Percentiles rank a stretch among this genome's conserved stretches.
Conservation (phyloP, 92 coral and sea anemone species). For the Nematostella vectensis region DNA sequence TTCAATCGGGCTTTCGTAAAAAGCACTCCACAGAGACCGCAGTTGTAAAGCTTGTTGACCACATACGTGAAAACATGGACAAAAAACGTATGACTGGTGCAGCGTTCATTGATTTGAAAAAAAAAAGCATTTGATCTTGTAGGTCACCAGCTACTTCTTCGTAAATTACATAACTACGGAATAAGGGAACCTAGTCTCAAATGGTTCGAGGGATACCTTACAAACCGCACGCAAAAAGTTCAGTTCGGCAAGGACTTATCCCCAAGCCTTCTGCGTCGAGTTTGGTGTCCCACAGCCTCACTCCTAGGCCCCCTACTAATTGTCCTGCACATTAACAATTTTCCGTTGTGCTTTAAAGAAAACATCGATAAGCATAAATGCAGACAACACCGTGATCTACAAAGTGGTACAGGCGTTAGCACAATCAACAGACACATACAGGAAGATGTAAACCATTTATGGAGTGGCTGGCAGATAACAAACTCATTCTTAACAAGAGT, state of each 20-base stretch:
- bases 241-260: constrained; percentile 24
- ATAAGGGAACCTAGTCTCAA: constrained; percentile 14
- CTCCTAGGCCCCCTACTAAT: constrained; percentile 34
- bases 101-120: constrained; percentile 29
- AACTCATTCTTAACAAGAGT: constrained; percentile 31
- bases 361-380: constrained; percentile 14
- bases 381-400: constrained; percentile 30
- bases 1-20: constrained; percentile 35
- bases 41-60: constrained; percentile 22
- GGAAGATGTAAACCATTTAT: constrained; percentile 23
- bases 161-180: constrained; percentile 41
- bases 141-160: constrained; percentile 17
- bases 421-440: constrained; percentile 7
- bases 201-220: constrained; percentile 37
- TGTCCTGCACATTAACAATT: constrained; percentile 28
- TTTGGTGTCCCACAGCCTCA: constrained; percentile 27
- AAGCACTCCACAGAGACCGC: constrained; percentile 50
- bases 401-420: constrained; percentile 2
- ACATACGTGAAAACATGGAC: constrained; percentile 36
- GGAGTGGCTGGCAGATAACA: constrained; percentile 22
- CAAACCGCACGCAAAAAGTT: constrained; percentile 26
- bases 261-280: constrained; percentile 5
- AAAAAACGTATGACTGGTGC: constrained; percentile 30
- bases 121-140: constrained; percentile 41
- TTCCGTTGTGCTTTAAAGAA: constrained; percentile 26